These are phyloP conservation scores for Lagria hirta DNA, from an alignment of 2,888 invertebrate genomes.

Conservation along the genomic window DNA sequence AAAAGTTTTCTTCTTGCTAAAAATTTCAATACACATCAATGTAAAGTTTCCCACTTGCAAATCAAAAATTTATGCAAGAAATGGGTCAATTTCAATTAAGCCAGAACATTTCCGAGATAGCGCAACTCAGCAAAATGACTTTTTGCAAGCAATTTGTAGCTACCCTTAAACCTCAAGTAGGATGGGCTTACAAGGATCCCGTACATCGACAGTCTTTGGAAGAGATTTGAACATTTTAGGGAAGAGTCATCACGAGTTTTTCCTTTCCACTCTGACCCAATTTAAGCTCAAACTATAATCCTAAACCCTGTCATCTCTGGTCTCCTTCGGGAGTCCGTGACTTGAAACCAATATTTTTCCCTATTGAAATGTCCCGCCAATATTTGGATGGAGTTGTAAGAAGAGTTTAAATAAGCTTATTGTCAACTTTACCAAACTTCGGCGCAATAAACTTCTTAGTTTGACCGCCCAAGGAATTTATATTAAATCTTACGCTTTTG, in stretches of 20 bases:
- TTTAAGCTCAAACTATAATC: slow-evolving; percentile 31
- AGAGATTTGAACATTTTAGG: slow-evolving; percentile 22
- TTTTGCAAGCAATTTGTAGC: slow-evolving; percentile 26
- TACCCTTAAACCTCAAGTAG: slow-evolving; percentile 23
- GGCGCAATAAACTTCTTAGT: slow-evolving; percentile 19
- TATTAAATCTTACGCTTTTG: slow-evolving; percentile 25
- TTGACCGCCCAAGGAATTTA: slow-evolving; percentile 20
- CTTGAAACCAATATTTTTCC: slow-evolving; percentile 36
- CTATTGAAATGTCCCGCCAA: slow-evolving; percentile 29
- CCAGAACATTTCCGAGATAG: slow-evolving; percentile 17
- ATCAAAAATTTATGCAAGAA: slow-evolving; percentile 16
- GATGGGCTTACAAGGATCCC: slow-evolving; percentile 21
- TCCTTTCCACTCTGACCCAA: slow-evolving; percentile 33
- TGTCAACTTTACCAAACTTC: slow-evolving; percentile 23
- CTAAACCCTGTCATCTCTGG: slow-evolving; percentile 30
- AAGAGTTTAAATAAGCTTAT: slow-evolving; percentile 28
- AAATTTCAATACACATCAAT: slow-evolving; percentile 20
- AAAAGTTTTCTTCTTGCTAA: slow-evolving; percentile 12
- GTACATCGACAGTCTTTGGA: slow-evolving; percentile 22
- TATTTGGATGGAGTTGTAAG: slow-evolving; percentile 20
- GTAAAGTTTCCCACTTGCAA: slow-evolving; percentile 8
- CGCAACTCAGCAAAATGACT: slow-evolving; percentile 22
- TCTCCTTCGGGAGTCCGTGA: slow-evolving; percentile 30
- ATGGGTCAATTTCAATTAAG: slow-evolving; percentile 23
- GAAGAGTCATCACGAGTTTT: slow-evolving; percentile 28